Evolutionary conservation across 2,113 vertebrate genomes (phyloP), one percentile per base, ranked within the genome.

Genomic region (Chloebia gouldiae): DNA sequence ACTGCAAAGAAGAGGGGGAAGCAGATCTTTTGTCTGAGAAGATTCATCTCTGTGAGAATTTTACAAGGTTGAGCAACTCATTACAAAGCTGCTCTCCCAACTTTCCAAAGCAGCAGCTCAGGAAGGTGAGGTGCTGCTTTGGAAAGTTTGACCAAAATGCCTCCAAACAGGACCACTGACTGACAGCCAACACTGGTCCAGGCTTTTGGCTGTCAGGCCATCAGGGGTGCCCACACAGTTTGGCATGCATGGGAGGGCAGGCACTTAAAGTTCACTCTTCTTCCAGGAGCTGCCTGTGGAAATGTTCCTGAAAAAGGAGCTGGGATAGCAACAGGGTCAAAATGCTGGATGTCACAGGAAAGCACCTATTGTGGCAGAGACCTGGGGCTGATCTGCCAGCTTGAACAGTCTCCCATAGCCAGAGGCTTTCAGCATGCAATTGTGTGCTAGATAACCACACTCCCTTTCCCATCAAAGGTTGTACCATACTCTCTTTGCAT

Each of bases 11-110:
- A 45, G 1, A 80, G 7, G n/a, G 11, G 64, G 53, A 76, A 90
- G 30, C 19, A 86, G 81, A 79, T 70, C 76, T 90, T 92, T 61
- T 69, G 76, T 64, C 75, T 75, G 66, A 90, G 61, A 5, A 2
- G 54, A 80, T 70, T 63, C 11, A 60, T 61, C 45, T 76, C 83
- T 33, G 9, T 66, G 66, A 83, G 84, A 92, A 78, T 69, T 92
- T 39, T 86, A n/a, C 61, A 86, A 88, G 68, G 88, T 23, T 90
- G 70, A 16, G n/a, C 49, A 80, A 85, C 64, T 81, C 15, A 4
- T 81, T 39, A 59, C 0, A 2, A 65, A 23, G 45, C 69, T 83
- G 44, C 0, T 56, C 15, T 70, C 63, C 53, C 69, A 92, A 68
- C 30, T 86, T 75, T 59, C 50, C 87, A 65, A 71, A 84, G 61